Evolutionary conservation across 2,797 vertebrate species (phyloP), one percentile per base, ranked within the genome.

Genomic region (Danio choprae): DNA sequence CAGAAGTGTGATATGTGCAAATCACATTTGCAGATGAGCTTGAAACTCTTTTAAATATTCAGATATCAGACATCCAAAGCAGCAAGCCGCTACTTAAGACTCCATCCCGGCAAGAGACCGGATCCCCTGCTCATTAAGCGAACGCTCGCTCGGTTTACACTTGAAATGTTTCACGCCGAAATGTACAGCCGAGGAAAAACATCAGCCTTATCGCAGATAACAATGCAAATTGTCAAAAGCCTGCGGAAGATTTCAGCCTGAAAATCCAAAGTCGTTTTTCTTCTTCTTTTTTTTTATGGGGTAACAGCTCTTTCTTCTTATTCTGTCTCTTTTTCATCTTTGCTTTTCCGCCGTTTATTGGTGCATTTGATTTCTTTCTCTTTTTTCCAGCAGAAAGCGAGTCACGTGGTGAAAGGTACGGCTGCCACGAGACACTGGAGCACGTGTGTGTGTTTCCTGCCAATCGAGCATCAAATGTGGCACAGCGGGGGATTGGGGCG

Each of bases 1-100:
- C 91, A 93, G 83, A 87, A 93, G 92, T 91, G 91, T 93, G 94
- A 94, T 94, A 93, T 91, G 93, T 94, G 92, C 92, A 93, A 94
- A 95, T 95, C 93, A 94, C 93, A 93, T 95, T 94, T 93, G 91
- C 93, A 94, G 93, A 95, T 94, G 93, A 94, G 93, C 93, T 93
- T 92, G 92, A 94, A 93, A 94, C 92, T 93, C 92, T 90, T 92
- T 94, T 95, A 94, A 95, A 94, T 94, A 94, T 94, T 94, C 92
- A 93, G 91, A 94, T 93, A 93, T 92, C 90, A 93, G 91, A 91
- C 92, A 89, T 90, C 89, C 91, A 87, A 90, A 90, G 86, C 91
- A 76, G 91, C 89, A 91, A 90, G 88, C 91, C 89, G 87, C 85
- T 92, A 59, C 78, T 81, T 94, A 94, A 94, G 92, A 93, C 92